Base-by-base conservation (phyloP, 2,113 vertebrate genomes). In the Nanorana parkeri region DNA sequence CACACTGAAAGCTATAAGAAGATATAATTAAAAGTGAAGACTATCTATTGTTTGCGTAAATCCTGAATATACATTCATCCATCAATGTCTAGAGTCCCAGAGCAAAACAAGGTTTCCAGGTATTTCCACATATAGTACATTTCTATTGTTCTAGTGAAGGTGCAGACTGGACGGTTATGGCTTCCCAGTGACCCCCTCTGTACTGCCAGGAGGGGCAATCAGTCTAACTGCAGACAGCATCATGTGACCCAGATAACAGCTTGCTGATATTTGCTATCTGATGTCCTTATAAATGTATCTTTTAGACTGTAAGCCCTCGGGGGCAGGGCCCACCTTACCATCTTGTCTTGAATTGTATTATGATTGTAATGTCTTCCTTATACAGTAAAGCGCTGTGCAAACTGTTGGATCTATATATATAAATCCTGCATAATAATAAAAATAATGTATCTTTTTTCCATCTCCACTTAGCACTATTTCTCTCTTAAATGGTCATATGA, bases 61-160 rank as follows among this genome's bases (percentile, higher is more conserved):
- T 58, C 71, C 69, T 73, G 10, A 10, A 29, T 55, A 73, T 55
- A 51, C 23, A 73, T 20, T 54, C 71, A 74, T 74, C 71, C 71
- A 36, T 74, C 54, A 74, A 32, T 58, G 54, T 74, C 71, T 7
- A 4, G 5, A 3, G 13, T 74, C 28, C 24, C 4, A 17, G 58
- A 55, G 71, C 29, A 60, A 23, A 60, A 55, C 71, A 54, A 60
- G 4, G 5, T 74, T 36, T 36, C 28, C 19, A 60, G 28, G 5
- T 28, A 32, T 74, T 36, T 56, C 16, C 13, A 8, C 51, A n/a
- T 15, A 21, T 15, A 21, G 19, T 23, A 24, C 6, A 28, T 2
- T 41, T 23, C 68, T 54, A 51, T 71, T 74, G 54, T 60, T 36
- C 19, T 74, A 21, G 26, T 29, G 21, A 23, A 29, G 26, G 71